Conservation (phyloP, 2,888 invertebrate species). For the Acanthosoma haemorrhoidale region DNA sequence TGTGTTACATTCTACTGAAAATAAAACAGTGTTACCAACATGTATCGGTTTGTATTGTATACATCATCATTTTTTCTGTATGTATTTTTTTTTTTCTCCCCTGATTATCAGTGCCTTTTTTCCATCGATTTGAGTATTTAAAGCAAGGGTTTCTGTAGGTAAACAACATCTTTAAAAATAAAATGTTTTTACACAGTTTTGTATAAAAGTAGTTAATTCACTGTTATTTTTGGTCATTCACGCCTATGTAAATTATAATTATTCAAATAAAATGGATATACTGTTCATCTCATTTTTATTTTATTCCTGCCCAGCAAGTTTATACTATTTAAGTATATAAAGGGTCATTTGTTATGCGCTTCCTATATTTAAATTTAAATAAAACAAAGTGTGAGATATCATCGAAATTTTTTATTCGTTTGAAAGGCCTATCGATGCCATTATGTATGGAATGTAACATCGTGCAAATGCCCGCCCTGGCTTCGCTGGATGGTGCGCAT, state of each 20-base stretch:
- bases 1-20: background rate
- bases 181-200: slow-evolving; percentile 29
- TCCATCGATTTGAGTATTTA: background rate
- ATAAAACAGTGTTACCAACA: background rate
- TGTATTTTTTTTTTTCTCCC: background rate
- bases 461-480: too few species aligned
- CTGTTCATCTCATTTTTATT: slow-evolving; percentile 1
- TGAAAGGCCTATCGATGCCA: too few species aligned
- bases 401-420: too few species aligned
- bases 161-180: slow-evolving; percentile 20
- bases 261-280: slow-evolving; percentile 11
- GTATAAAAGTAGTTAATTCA: slow-evolving; percentile 22
- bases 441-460: too few species aligned
- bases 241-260: slow-evolving; percentile 24
- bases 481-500: too few species aligned
- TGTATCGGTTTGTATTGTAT: background rate
- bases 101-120: slow-evolving; percentile 12
- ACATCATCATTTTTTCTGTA: background rate
- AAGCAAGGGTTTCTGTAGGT: slow-evolving; percentile 20
- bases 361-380: too few species aligned
- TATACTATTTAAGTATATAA: too few species aligned
- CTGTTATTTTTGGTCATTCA: slow-evolving; percentile 27
- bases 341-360: too few species aligned
- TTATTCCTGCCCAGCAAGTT: too few species aligned
- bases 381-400: too few species aligned